Percentiles rank a stretch among this genome's conserved stretches.
Conservation (phyloP, 2,797 vertebrate genomes). For the Anomalospiza imberbis region DNA sequence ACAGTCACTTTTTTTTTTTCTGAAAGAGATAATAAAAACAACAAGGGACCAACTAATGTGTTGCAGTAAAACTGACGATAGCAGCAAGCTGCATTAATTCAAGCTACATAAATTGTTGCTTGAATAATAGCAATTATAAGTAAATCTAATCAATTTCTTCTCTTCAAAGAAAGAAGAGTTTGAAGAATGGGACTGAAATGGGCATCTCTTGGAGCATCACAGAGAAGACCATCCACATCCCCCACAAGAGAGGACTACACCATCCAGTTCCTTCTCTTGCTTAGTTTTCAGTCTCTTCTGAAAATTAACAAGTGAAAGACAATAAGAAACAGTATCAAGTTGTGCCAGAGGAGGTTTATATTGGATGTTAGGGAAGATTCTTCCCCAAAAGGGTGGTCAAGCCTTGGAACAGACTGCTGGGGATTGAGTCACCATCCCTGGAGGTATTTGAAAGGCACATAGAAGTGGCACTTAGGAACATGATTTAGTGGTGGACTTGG, state of each 20-base stretch:
- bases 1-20: neutral
- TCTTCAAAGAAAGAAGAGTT: neutral
- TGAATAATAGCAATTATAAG: constrained; percentile 19
- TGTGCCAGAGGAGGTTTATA: neutral
- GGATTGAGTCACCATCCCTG: too few relatives aligned
- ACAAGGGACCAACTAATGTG: neutral
- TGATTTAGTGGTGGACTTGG: neutral
- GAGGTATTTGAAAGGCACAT: neutral
- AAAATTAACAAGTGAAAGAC: neutral
- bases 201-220: neutral
- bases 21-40: neutral
- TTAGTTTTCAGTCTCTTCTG: neutral
- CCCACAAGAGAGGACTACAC: neutral
- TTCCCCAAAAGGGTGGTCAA: neutral
- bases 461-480: neutral
- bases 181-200: neutral
- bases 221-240: neutral
- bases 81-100: neutral
- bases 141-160: neutral
- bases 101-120: neutral
- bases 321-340: neutral
- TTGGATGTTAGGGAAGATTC: neutral
- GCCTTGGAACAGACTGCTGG: neutral
- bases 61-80: neutral
- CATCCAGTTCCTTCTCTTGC: rapidly evolving